Evolutionary conservation across 2,888 invertebrate genomes (phyloP).

Genomic region (Cantharis nigra): DNA sequence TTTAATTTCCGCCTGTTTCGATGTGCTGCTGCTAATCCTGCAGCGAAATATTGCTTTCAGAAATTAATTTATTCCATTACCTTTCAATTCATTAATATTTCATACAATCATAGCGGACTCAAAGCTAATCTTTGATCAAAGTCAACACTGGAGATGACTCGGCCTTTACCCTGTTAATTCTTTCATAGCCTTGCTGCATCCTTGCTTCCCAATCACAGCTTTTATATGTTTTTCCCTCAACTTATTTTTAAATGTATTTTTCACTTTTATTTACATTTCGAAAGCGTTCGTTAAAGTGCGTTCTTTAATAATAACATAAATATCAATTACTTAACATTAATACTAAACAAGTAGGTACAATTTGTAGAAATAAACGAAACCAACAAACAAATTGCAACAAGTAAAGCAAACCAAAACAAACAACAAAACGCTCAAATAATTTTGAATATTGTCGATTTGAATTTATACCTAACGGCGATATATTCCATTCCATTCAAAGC

Average conservation of each 20-base stretch:
- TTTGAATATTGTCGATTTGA: constrained; percentile 31
- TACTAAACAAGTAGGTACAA: neutral
- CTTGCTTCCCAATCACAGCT: constrained; percentile 40
- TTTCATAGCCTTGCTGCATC: constrained; percentile 40
- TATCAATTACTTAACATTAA: neutral
- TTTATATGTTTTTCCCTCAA: constrained; percentile 40
- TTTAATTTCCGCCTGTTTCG: constrained; percentile 56
- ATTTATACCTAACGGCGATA: constrained; percentile 28
- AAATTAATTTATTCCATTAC: constrained; percentile 62
- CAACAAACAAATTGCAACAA: constrained; percentile 20
- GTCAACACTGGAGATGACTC: constrained; percentile 45
- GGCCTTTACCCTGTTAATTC: constrained; percentile 42
- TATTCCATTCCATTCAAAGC: constrained; percentile 32
- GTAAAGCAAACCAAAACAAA: constrained; percentile 20
- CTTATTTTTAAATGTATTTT: constrained; percentile 18
- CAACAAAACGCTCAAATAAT: constrained; percentile 32
- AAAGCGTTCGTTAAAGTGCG: constrained; percentile 4
- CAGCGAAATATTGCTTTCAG: constrained; percentile 59
- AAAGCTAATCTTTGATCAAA: constrained; percentile 56
- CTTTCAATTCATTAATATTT: constrained; percentile 61
- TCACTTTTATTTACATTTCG: constrained; percentile 14
- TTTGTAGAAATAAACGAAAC: neutral
- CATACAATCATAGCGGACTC: constrained; percentile 56
- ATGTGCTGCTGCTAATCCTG: constrained; percentile 48
- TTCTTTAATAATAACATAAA: constrained; percentile 14